These are phyloP conservation scores for Psittacula echo DNA, from an alignment of 2,797 vertebrate genomes.

Conservation along the genomic window DNA sequence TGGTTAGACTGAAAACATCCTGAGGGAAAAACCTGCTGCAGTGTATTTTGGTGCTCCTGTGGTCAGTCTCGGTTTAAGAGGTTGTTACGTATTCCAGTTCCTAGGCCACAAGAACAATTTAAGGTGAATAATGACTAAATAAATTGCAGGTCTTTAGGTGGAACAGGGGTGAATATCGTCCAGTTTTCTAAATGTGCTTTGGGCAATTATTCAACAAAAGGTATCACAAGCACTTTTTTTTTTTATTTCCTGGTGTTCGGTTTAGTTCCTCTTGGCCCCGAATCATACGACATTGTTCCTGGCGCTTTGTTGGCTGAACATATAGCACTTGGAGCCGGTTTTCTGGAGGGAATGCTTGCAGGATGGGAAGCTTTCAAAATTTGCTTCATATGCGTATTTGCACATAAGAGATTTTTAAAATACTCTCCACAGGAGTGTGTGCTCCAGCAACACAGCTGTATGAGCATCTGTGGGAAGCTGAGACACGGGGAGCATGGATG, in stretches of 20 bases:
- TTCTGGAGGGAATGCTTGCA: slow-evolving; percentile 21
- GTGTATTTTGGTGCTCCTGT: slow-evolving; percentile 47
- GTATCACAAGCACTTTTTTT: not conserved
- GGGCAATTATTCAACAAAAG: not conserved
- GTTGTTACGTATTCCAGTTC: not conserved
- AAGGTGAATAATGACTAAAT: not conserved
- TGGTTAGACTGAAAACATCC: slow-evolving; percentile 56
- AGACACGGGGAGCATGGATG: not conserved
- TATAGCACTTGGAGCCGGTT: fast-evolving
- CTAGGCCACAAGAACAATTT: slow-evolving; percentile 11
- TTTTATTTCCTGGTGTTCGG: not conserved
- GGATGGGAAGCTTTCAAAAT: slow-evolving; percentile 39
- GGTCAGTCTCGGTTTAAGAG: slow-evolving; percentile 39
- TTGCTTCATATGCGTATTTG: slow-evolving; percentile 32
- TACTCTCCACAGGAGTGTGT: not conserved
- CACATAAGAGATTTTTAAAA: not conserved
- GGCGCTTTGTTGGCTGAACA: not conserved
- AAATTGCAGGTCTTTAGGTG: not conserved
- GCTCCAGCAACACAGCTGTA: not conserved
- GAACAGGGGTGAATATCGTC: not conserved
- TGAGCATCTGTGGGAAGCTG: not conserved
- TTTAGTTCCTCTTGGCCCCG: not conserved
- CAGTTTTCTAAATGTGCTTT: not conserved
- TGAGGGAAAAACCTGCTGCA: slow-evolving; percentile 44
- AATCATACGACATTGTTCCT: not conserved